Base-by-base conservation (phyloP, 2,888 invertebrate species). In the Rhogogaster chlorosoma region DNA sequence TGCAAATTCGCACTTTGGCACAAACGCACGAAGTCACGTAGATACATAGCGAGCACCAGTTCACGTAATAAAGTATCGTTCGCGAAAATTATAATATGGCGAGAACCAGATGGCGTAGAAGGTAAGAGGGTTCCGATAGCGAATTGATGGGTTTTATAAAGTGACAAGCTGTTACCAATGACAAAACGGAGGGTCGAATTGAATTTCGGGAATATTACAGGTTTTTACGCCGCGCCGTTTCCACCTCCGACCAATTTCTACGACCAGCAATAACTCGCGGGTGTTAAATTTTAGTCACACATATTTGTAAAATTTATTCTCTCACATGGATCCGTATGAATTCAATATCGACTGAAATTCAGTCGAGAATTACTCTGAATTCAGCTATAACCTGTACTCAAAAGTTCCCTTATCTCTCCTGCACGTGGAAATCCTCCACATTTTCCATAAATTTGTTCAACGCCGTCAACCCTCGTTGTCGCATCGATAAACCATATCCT, bases 131-230 rank as follows among this genome's bases (percentile, higher is more conserved):
- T 84, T 78, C 83, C 57, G 86, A 86, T 86, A 77, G 86, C 86
- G 80, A 86, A 84, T 86, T 84, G 83, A 86, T 86, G 71, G 84
- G 84, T 77, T 83, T 86, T 75, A 86, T 80, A 84, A 64, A 84
- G 86, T 80, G 80, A 86, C 86, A 86, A 84, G 86, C 86, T 86
- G 86, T 86, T 86, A 70, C 86, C 86, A 80, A 80, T 86, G 83
- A 84, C 86, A 86, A 86, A 86, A 86, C 80, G 84, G 83, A 86
- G 86, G 82, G 86, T 67, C 70, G 86, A 80, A 86, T 86, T 86
- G 83, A 86, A 84, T 73, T 83, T 86, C 49, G 83, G 67, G 45
- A 83, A 83, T 67, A 83, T 83, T 83, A 83, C 83, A 49, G 67
- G 83, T 83, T 83, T 83, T 83, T 83, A 83, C 67, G 83, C 12